Evolutionary conservation across 2,888 invertebrate genomes (phyloP).

Genomic region (Epinotia ramella): DNA sequence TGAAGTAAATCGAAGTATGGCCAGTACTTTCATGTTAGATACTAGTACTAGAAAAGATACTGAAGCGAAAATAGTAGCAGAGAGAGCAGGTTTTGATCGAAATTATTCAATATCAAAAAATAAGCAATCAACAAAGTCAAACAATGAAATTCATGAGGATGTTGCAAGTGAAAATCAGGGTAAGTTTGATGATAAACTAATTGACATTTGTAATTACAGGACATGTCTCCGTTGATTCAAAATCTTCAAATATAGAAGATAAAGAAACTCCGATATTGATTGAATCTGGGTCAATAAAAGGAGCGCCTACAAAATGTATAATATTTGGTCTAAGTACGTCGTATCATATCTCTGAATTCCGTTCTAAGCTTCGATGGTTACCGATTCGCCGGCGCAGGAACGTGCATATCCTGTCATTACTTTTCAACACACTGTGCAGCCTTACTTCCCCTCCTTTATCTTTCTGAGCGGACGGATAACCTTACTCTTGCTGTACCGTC

Average conservation of each 20-base stretch:
- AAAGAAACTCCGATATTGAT: background rate
- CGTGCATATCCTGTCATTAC: no score
- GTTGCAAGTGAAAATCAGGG: background rate
- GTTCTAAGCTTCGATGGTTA: no score
- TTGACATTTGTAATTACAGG: background rate
- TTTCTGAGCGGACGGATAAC: no score
- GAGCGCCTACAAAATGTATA: no score
- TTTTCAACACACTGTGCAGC: no score
- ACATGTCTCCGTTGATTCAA: slow-evolving; percentile 4
- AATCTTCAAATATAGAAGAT: background rate
- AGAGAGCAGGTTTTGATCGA: background rate
- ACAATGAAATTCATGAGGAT: background rate
- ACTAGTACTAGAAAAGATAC: background rate
- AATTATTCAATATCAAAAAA: background rate
- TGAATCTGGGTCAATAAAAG: no score
- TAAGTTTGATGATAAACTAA: background rate
- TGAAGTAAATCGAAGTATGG: slow-evolving; percentile 17
- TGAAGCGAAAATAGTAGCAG: background rate
- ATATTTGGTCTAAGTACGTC: no score
- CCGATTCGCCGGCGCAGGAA: no score
- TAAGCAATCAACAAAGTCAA: background rate
- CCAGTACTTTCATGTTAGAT: slow-evolving; percentile 21
- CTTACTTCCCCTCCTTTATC: no score
- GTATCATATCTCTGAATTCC: no score
- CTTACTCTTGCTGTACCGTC: no score